These are phyloP conservation scores for Sylvicola cinctus DNA, from an alignment of 2,888 invertebrate genomes.

Conservation along the genomic window DNA sequence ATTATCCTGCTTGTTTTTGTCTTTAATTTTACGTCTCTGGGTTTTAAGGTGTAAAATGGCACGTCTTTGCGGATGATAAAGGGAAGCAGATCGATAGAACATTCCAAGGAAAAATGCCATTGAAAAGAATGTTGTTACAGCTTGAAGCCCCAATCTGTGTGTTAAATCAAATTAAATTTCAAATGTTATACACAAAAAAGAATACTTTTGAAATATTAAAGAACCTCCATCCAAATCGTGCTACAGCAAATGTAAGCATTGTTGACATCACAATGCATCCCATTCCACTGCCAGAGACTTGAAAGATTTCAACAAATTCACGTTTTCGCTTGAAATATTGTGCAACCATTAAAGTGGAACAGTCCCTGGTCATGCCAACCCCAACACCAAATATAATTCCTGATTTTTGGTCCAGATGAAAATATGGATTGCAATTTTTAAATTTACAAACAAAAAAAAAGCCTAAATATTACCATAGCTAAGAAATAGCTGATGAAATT, in stretches of 20 bases:
- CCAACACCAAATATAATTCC: conserved; percentile 56
- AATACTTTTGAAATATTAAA: too few species aligned
- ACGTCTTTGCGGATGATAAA: conserved; percentile 71
- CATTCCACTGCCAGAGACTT: conserved; percentile 66
- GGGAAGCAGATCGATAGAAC: conserved; percentile 69
- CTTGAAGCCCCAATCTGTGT: conserved; percentile 52
- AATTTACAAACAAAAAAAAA: not conserved
- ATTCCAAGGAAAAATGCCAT: conserved; percentile 68
- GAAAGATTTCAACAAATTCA: conserved; percentile 73
- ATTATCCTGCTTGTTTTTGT: conserved; percentile 54
- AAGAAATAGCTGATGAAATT: conserved; percentile 77
- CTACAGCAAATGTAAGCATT: conserved; percentile 53
- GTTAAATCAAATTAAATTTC: not conserved
- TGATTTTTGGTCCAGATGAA: conserved; percentile 9
- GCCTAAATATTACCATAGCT: conserved; percentile 36
- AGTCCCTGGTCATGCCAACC: conserved; percentile 67
- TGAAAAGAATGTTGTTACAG: conserved; percentile 66
- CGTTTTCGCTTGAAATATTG: conserved; percentile 72
- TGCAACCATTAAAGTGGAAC: conserved; percentile 74
- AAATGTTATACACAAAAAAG: too few species aligned
- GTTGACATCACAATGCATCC: conserved; percentile 70
- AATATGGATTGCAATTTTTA: not conserved
- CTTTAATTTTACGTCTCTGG: conserved; percentile 66
- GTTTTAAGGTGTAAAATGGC: conserved; percentile 78
- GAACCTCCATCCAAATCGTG: conserved; percentile 8